phyloP scores from a whole-genome alignment of 2,797 vertebrate genomes.

The Chiroxiphia lanceolata region DNA sequence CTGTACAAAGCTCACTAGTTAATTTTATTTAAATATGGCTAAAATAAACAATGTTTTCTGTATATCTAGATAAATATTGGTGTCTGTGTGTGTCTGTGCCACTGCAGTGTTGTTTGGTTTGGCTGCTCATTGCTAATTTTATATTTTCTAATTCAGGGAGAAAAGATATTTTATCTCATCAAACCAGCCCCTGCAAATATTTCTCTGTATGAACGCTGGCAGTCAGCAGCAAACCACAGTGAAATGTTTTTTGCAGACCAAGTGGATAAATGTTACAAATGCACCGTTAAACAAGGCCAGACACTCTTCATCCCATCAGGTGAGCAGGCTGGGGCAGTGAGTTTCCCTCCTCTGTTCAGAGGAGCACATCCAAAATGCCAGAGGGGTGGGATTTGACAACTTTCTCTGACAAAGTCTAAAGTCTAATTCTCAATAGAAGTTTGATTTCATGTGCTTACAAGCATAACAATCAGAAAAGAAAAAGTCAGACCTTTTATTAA shows the following conservation, averaged over 20 bases:
- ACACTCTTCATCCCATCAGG: slow-evolving; percentile 97
- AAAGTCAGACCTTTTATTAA: not conserved
- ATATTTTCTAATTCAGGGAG: slow-evolving; percentile 83
- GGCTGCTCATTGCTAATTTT: not conserved
- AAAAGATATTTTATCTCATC: slow-evolving; percentile 99
- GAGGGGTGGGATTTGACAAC: not conserved
- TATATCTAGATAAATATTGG: not conserved
- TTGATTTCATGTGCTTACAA: not conserved
- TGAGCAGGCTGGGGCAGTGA: slow-evolving; percentile 64
- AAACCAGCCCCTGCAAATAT: slow-evolving; percentile 96
- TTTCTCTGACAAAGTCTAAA: not conserved
- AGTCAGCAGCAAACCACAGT: slow-evolving; percentile 93
- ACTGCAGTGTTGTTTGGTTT: not conserved
- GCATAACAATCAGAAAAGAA: not conserved
- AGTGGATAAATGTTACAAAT: slow-evolving; percentile 98
- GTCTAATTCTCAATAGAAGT: not conserved
- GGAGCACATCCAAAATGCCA: not conserved
- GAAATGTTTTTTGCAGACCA: slow-evolving; percentile 99
- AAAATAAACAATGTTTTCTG: not conserved
- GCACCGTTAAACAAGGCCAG: slow-evolving; percentile 95
- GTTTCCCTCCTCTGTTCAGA: not conserved
- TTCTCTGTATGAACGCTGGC: slow-evolving; percentile 97
- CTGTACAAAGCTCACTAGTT: not conserved
- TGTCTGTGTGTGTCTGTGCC: not conserved
- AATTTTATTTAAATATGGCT: not conserved